Percentiles rank a stretch among this genome's conserved stretches.
Conservation (phyloP, 2,888 invertebrate species). For the Hyposoter didymator region DNA sequence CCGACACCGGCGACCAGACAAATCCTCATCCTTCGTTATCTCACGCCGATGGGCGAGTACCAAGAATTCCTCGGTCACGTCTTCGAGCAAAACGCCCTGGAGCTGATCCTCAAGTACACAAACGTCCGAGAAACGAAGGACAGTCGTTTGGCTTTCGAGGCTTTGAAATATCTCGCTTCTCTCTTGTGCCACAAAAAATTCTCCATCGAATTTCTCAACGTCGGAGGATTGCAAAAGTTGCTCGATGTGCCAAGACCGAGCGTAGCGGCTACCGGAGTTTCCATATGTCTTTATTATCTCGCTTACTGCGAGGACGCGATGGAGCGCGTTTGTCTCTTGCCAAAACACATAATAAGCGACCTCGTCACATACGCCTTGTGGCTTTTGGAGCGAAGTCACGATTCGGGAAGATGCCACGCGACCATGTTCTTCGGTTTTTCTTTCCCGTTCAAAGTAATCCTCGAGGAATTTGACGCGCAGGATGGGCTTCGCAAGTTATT, state of each 20-base stretch:
- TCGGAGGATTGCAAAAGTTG: slow-evolving; percentile 93
- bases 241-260: slow-evolving; percentile 96
- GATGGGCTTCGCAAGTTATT: slow-evolving; percentile 97
- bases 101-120: slow-evolving; percentile 95
- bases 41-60: slow-evolving; percentile 99
- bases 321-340: slow-evolving; percentile 96
- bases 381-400: slow-evolving; percentile 98
- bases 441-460: slow-evolving; percentile 96
- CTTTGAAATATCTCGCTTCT: slow-evolving; percentile 97
- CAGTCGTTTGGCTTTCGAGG: slow-evolving; percentile 97
- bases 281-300: slow-evolving; percentile 97
- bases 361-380: slow-evolving; percentile 96
- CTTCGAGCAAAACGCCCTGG: slow-evolving; percentile 96
- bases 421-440: slow-evolving; percentile 99
- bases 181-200: slow-evolving; percentile 99
- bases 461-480: slow-evolving; percentile 97
- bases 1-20: slow-evolving; percentile 95
- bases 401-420: slow-evolving; percentile 98
- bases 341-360: slow-evolving; percentile 90
- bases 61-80: slow-evolving; percentile 98
- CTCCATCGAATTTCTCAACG: slow-evolving; percentile 96
- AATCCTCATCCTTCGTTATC: slow-evolving; percentile 95
- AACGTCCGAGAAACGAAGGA: slow-evolving; percentile 95
- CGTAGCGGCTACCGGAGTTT: slow-evolving; percentile 97
- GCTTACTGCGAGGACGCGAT: slow-evolving; percentile 99